A percentile compares a stretch with the other conserved stretches of the same genome.
Evolutionary conservation across 2,888 invertebrate species (phyloP).

Genomic region (Himalopsyche tibetana): DNA sequence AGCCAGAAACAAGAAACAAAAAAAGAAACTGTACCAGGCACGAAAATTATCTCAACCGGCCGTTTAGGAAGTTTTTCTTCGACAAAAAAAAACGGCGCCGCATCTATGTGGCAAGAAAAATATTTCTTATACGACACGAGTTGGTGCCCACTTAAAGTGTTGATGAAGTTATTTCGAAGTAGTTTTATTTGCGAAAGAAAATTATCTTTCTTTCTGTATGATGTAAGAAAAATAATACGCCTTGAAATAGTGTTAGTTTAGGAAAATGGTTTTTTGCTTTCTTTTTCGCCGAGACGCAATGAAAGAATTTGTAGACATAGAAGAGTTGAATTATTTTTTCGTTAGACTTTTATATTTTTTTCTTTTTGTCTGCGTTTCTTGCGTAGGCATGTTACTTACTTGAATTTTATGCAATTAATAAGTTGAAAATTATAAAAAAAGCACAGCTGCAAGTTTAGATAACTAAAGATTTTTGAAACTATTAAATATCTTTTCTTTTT

Average conservation of each 20-base stretch:
- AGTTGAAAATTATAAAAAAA: no score
- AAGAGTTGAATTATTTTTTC: no score
- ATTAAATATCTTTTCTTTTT: no score
- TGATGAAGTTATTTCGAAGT: slow-evolving; percentile 40
- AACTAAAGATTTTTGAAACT: no score
- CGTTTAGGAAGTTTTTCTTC: slow-evolving; percentile 19
- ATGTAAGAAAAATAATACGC: slow-evolving; percentile 32
- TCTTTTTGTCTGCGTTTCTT: no score
- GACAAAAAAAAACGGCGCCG: not conserved
- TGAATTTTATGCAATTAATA: no score
- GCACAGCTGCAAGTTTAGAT: no score
- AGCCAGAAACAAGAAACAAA: not conserved
- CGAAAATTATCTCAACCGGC: slow-evolving; percentile 38
- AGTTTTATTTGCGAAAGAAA: slow-evolving; percentile 36
- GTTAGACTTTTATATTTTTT: no score
- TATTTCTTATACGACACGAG: slow-evolving; percentile 1
- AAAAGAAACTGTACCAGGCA: slow-evolving; percentile 39
- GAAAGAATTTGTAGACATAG: not conserved
- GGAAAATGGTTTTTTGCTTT: not conserved
- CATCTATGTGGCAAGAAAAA: slow-evolving; percentile 12
- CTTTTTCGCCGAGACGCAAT: not conserved
- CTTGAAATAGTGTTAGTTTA: not conserved
- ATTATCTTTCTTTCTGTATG: slow-evolving; percentile 19
- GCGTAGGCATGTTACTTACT: no score
- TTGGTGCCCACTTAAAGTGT: slow-evolving; percentile 15